Conservation (phyloP, 2,113 vertebrate genomes). For the Microcebus murinus region DNA sequence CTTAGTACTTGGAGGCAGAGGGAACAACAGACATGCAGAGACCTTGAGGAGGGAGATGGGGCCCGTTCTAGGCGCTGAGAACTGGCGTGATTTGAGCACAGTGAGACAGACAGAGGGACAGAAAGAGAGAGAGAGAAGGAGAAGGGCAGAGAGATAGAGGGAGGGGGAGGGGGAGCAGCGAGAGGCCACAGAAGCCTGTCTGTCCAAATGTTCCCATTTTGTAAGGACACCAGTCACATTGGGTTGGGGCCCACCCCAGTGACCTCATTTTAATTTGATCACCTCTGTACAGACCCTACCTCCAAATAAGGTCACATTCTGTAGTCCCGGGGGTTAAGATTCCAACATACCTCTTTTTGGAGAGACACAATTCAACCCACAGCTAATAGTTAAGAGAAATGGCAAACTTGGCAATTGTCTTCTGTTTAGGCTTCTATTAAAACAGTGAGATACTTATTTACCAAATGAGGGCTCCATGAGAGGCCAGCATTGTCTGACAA, state of each 20-base stretch:
- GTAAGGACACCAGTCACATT: not conserved
- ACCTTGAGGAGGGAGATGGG: fast-evolving
- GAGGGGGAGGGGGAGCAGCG: fast-evolving
- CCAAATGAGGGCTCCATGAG: not conserved
- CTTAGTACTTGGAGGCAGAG: no score
- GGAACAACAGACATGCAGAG: no score
- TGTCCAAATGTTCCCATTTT: not conserved
- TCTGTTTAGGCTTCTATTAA: not conserved
- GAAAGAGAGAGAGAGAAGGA: not conserved
- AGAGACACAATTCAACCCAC: not conserved
- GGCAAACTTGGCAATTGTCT: not conserved
- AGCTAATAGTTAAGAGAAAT: not conserved
- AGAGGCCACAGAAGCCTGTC: fast-evolving
- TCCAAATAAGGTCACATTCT: not conserved
- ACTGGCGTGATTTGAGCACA: not conserved
- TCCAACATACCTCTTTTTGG: not conserved
- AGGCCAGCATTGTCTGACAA: not conserved
- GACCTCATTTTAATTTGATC: not conserved
- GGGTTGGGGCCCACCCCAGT: fast-evolving
- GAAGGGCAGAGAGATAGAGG: not conserved
- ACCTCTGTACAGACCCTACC: not conserved
- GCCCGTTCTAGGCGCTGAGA: fast-evolving
- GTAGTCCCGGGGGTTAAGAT: no score
- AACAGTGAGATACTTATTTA: not conserved
- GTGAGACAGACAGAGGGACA: not conserved